phyloP scores from a whole-genome alignment of 1,140 invertebrate species.

The Mizuhopecten yessoensis region DNA sequence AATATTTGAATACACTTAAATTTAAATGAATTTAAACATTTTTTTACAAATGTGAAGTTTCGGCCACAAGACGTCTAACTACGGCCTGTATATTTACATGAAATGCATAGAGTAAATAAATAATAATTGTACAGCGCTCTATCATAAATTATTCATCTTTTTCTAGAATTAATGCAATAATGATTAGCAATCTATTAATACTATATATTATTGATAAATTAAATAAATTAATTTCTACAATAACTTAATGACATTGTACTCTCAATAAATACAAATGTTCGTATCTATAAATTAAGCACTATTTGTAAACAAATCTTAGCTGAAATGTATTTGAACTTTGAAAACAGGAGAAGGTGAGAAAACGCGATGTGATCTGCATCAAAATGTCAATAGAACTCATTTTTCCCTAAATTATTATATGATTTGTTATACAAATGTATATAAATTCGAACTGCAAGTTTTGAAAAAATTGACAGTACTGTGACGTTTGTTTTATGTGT shows the following conservation, averaged over 20 bases:
- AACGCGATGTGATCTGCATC: too few species aligned
- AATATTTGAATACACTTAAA: neutral
- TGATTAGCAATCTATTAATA: neutral
- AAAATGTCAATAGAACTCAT: too few species aligned
- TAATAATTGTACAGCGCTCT: neutral
- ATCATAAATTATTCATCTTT: neutral
- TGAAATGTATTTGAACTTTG: neutral
- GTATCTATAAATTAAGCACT: neutral
- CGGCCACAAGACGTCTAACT: too few species aligned
- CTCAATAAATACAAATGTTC: neutral
- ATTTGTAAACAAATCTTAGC: neutral
- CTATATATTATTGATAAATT: slow-evolving; percentile 11
- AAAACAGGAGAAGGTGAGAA: too few species aligned
- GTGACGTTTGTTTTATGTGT: too few species aligned
- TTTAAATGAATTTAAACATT: too few species aligned
- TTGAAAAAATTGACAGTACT: too few species aligned
- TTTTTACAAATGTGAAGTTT: neutral
- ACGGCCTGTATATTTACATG: neutral
- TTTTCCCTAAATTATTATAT: too few species aligned
- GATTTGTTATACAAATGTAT: too few species aligned
- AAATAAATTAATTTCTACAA: neutral
- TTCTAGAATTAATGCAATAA: neutral
- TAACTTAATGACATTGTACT: neutral
- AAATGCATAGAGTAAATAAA: neutral
- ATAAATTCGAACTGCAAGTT: too few species aligned